These are phyloP conservation scores for Harpagifer antarcticus DNA, from an alignment of 2,797 vertebrate species.

Conservation along the genomic window DNA sequence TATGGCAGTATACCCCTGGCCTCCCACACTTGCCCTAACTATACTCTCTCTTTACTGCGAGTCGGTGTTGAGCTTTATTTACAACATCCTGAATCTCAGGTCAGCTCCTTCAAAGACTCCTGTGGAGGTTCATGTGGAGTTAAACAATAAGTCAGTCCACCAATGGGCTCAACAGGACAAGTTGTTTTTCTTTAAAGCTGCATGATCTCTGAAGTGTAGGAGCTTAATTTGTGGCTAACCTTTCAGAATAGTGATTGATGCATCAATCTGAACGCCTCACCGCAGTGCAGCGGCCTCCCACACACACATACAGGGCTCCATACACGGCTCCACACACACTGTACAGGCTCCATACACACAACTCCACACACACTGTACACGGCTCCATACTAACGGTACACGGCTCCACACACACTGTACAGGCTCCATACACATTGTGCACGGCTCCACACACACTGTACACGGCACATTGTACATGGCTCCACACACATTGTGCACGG, in stretches of 20 bases:
- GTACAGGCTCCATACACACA: too few species aligned
- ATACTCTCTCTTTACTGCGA: neutral
- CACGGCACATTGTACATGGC: neutral
- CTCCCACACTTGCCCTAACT: neutral
- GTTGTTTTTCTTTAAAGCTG: neutral
- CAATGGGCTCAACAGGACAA: neutral
- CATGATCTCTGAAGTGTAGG: neutral
- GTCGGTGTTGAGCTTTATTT: neutral
- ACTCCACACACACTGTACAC: too few species aligned
- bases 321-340: too few species aligned
- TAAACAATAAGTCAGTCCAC: constrained; percentile 13
- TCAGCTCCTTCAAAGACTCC: neutral
- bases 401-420: neutral
- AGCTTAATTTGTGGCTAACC: neutral
- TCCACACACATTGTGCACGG: too few species aligned
- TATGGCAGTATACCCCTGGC: neutral
- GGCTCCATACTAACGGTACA: too few species aligned
- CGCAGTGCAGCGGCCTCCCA: constrained; percentile 16
- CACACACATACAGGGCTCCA: neutral
- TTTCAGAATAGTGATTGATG: neutral
- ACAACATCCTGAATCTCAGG: neutral
- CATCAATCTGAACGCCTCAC: neutral
- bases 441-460: neutral
- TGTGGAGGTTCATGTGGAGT: neutral
- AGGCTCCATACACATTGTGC: neutral